phyloP scores from a whole-genome alignment of 2,797 vertebrate species.

The Syngnathus acus region DNA sequence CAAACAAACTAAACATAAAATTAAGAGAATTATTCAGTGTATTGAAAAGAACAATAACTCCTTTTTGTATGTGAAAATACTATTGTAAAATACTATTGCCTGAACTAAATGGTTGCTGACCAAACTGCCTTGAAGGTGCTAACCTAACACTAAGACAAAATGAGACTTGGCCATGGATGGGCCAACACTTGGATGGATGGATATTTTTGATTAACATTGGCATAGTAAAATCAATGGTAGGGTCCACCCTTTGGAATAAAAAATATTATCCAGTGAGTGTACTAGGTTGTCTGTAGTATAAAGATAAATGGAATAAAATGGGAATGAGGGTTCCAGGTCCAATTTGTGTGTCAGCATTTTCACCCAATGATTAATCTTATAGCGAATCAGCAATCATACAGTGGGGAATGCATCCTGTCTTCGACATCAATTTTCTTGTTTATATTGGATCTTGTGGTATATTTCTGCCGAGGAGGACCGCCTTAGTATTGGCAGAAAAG shows the following conservation, averaged over 20 bases:
- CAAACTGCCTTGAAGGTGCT: too few relatives aligned
- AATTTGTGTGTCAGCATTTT: not conserved
- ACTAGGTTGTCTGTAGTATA: not conserved
- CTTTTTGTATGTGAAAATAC: too few relatives aligned
- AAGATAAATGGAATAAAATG: not conserved
- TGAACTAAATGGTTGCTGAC: too few relatives aligned
- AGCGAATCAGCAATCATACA: not conserved
- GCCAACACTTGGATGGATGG: too few relatives aligned
- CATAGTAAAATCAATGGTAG: not conserved
- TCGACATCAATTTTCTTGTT: not conserved
- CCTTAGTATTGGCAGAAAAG: slow-evolving; percentile 4
- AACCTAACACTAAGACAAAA: too few relatives aligned
- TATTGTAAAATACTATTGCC: too few relatives aligned
- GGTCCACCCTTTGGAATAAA: not conserved
- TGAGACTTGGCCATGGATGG: too few relatives aligned
- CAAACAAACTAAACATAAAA: too few relatives aligned
- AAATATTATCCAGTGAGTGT: not conserved
- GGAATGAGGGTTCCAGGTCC: not conserved
- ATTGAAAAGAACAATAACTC: too few relatives aligned
- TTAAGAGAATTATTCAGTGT: too few relatives aligned
- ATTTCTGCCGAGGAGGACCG: not conserved
- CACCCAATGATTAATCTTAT: not conserved
- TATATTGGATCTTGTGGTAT: not conserved
- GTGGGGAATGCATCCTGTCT: not conserved
- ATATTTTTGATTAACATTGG: not conserved